A percentile compares a stretch with the other conserved stretches of the same genome.
These are phyloP conservation scores for Todiramphus chloris DNA, from an alignment of 2,113 vertebrate genomes.

Conservation along the genomic window DNA sequence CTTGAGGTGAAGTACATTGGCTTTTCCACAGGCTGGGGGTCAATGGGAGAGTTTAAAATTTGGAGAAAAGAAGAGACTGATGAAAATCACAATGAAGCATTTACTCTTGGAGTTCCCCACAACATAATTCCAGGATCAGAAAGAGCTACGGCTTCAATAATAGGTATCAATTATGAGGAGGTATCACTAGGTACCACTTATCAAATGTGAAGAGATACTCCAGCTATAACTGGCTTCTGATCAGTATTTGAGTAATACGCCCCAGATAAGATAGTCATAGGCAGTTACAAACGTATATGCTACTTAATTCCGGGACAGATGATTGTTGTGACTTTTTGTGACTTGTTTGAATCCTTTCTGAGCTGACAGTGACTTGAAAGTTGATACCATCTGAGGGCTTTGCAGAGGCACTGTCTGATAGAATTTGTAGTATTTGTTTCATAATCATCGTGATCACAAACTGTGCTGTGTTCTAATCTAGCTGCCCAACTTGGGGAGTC, in stretches of 20 bases:
- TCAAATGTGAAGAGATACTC: background rate
- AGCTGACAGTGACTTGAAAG: background rate
- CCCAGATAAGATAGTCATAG: background rate
- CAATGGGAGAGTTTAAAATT: slow-evolving; percentile 92
- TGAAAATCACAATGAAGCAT: slow-evolving; percentile 95
- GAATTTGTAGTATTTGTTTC: background rate
- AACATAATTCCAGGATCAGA: slow-evolving; percentile 92
- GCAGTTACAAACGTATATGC: background rate
- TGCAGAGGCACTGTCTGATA: background rate
- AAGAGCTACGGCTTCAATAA: slow-evolving; percentile 88
- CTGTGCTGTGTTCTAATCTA: background rate
- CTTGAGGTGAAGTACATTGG: slow-evolving; percentile 88
- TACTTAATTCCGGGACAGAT: background rate
- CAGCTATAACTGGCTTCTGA: slow-evolving; percentile 6
- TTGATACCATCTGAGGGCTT: background rate
- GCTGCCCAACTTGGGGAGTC: background rate
- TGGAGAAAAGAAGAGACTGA: slow-evolving; percentile 93
- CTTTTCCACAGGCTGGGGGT: slow-evolving; percentile 96
- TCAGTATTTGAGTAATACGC: background rate
- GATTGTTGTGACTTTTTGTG: background rate
- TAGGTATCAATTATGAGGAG: slow-evolving; percentile 76
- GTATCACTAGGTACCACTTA: slow-evolving; percentile 46
- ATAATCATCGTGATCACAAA: too few species aligned
- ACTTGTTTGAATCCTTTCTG: background rate
- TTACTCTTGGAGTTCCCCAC: slow-evolving; percentile 90